phyloP scores from a whole-genome alignment of 1,140 invertebrate species.

The Neotoxoptera formosana region DNA sequence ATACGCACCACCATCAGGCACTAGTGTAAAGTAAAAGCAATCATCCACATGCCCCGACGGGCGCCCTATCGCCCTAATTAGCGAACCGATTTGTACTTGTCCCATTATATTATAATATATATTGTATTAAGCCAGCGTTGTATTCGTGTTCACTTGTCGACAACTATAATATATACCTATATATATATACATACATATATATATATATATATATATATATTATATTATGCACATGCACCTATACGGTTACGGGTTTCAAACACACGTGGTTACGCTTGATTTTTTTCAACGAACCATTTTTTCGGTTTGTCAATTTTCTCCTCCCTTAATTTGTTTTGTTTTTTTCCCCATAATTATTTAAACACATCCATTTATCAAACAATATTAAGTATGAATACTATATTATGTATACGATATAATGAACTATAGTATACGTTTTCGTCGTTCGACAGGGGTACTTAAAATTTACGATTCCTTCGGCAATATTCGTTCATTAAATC shows the following conservation, averaged over 20 bases:
- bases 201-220: too few relatives aligned
- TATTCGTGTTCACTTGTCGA: background rate
- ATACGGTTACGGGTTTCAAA: background rate
- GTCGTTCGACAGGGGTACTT: background rate
- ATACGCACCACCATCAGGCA: background rate
- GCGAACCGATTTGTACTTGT: constrained; percentile 30
- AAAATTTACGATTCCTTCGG: background rate
- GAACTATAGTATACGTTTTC: background rate
- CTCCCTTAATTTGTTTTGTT: background rate
- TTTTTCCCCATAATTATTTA: background rate
- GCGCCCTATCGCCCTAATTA: background rate
- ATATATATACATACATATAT: background rate
- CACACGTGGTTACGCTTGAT: constrained; percentile 25
- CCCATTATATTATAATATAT: background rate
- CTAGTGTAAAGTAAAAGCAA: background rate
- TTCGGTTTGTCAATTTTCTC: background rate
- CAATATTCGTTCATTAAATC: background rate
- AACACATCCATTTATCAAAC: background rate
- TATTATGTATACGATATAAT: background rate
- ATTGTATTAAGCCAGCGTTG: background rate
- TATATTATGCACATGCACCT: too few relatives aligned
- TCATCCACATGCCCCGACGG: background rate
- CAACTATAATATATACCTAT: background rate
- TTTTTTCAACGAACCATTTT: background rate
- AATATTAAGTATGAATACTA: background rate